Base-by-base conservation (phyloP, 2,797 vertebrate species). In the Eleutherodactylus coqui region DNA sequence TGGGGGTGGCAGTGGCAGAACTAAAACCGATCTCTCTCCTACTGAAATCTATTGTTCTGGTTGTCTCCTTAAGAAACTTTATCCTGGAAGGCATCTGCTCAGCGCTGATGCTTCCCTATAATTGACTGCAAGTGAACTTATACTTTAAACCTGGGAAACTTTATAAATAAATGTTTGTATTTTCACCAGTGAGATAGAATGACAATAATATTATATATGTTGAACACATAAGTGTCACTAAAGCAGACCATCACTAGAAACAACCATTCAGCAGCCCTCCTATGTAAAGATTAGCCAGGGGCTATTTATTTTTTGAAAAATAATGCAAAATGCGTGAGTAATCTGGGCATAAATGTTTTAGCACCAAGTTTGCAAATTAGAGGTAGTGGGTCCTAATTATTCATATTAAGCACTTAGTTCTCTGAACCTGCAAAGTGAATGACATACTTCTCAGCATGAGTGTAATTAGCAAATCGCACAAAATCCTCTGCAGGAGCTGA, bases 331-430 rank as follows among this genome's bases (percentile, higher is more conserved):
- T 70, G 67, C 21, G 14, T 70, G 3, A 70, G 3, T n/a, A 41
- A 41, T 24, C 10, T n/a, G 34, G 6, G 4, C 36, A 41, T 41
- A n/a, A 43, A 70, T 13, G 36, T 21, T 69, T n/a, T 69, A 19
- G 29, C 62, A 34, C 32, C 32, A 5, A 67, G 6, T 24, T 69
- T 70, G 21, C 67, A 41, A 70, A 41, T 41, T 24, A 70, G 21
- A 70, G 1, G 9, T 13, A 70, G 36, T 41, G 67, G 36, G 36
- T 70, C 67, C n/a, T 24, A 70, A 70, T 41, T 70, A 41, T 41
- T 41, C 2, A 24, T 70, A 41, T 70, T n/a, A 70, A 70, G 67
- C 67, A 70, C 67, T 70, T 70, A 70, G 67, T 70, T 70, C 36
- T 70, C 36, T 70, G 67, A 70, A 36, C 67, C 36, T 70, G 36